A percentile compares a stretch with the other conserved stretches of the same genome.
These are phyloP conservation scores for Cichlasoma orientale DNA, from an alignment of 2,797 vertebrate genomes.

Conservation along the genomic window DNA sequence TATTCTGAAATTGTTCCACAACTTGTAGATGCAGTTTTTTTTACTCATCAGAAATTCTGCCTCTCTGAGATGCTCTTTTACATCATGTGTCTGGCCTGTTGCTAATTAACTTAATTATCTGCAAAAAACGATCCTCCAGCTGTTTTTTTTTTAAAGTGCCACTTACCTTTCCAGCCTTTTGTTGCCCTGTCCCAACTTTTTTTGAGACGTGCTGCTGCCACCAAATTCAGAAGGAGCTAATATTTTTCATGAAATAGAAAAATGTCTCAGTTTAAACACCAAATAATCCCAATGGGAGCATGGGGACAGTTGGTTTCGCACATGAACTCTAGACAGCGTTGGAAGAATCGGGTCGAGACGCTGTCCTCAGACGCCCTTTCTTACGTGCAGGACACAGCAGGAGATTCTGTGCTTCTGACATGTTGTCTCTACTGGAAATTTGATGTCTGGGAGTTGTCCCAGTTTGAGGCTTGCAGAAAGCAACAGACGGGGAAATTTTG, in stretches of 20 bases:
- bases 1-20: neutral
- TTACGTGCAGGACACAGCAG: neutral
- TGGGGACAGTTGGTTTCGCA: neutral
- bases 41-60: neutral
- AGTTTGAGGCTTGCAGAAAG: neutral
- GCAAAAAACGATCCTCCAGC: neutral
- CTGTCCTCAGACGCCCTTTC: neutral
- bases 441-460: neutral
- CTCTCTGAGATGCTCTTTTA: neutral
- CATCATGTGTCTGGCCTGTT: neutral
- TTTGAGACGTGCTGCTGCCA: neutral
- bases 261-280: neutral
- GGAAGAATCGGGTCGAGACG: neutral
- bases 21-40: too few relatives aligned
- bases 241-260: fast-evolving
- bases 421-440: neutral
- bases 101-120: neutral
- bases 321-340: neutral
- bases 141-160: too few relatives aligned
- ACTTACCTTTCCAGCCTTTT: too few relatives aligned
- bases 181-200: neutral
- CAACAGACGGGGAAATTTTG: neutral
- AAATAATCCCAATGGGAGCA: neutral
- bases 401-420: neutral
- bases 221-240: neutral